Evolutionary conservation across 2,888 invertebrate species (phyloP).

Genomic region (Allacma fusca): DNA sequence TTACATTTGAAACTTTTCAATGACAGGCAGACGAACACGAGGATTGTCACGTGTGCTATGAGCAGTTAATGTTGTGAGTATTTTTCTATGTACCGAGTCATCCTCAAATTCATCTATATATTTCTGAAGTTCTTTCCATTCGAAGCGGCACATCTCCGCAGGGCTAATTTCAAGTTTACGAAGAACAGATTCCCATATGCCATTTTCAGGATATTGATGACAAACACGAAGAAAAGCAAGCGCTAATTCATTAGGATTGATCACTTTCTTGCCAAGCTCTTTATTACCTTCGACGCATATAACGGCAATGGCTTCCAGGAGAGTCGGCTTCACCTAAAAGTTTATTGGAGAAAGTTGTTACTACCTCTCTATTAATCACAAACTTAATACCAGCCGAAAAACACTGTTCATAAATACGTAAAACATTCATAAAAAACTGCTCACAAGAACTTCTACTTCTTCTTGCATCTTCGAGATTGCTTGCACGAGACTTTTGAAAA

Average conservation of each 20-base stretch:
- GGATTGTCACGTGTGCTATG: slow-evolving; percentile 24
- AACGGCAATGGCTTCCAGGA: slow-evolving; percentile 14
- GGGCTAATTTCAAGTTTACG: slow-evolving; percentile 71
- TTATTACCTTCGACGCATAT: slow-evolving; percentile 20
- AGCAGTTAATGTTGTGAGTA: slow-evolving; percentile 46
- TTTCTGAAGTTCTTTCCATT: slow-evolving; percentile 70
- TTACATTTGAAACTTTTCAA: slow-evolving; percentile 46
- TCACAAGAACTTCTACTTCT: slow-evolving; percentile 19
- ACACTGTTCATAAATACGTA: no score
- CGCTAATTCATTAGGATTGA: slow-evolving; percentile 27
- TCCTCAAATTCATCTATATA: slow-evolving; percentile 70
- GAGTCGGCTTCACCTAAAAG: slow-evolving; percentile 25
- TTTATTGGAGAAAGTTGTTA: no score
- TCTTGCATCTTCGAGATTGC: slow-evolving; percentile 20
- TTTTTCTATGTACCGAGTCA: slow-evolving; percentile 37
- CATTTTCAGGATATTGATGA: slow-evolving; percentile 66
- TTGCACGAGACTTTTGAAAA: slow-evolving; percentile 19
- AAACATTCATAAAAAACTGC: not conserved
- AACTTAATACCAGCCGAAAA: no score
- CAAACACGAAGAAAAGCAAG: slow-evolving; percentile 55
- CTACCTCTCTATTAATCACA: no score
- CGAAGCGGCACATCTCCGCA: slow-evolving; percentile 70
- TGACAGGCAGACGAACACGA: slow-evolving; percentile 39
- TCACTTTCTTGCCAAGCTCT: not conserved
- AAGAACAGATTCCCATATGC: slow-evolving; percentile 73